Evolutionary conservation across 2,888 invertebrate species (phyloP), one percentile per base, ranked within the genome.

Genomic region (Galerucella nymphaeae): DNA sequence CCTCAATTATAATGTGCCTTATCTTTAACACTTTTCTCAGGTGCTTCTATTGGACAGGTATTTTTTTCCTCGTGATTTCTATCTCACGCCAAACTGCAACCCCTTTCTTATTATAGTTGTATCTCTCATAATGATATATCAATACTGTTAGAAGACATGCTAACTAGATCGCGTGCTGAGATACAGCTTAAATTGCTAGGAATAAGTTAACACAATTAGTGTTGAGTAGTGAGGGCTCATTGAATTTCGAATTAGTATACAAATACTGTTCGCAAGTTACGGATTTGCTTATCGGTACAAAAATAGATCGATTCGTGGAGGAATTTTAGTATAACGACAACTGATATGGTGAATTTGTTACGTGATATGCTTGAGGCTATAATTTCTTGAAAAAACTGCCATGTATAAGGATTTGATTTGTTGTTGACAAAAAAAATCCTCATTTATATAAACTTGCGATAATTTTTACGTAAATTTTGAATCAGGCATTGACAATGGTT

Each of bases 191-290:
- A 71, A 66, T 66, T 71, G 71, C 58, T 71, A 61, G 71, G 71
- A 66, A 71, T 66, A 66, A 66, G 62, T 71, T 66, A 71, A 71
- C 71, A 53, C 71, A 63, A 71, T 71, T 62, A 66, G 71, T 66
- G 71, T 66, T 71, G 66, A 62, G 71, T 55, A 58, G 62, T 48
- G 62, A 66, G 48, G 16, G 50, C 59, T 66, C 66, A 66, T 66
- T 71, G 62, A 71, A 66, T 71, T 66, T 61, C 13, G 63, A 64
- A 57, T 63, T 58, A 45, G 57, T 45, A 41, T 45, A 23, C 45
- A 66, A 66, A 66, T 66, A 66, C 23, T 14, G 23, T 58, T 58
- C 42, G 66, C 18, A 23, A 55, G 42, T 41, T 65, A 53, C n/a
- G 3, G 4, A 41, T 11, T n/a, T 11, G 41, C n/a, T 20, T 45